Base-by-base conservation (phyloP, 2,797 vertebrate genomes). In the Eulemur rubriventer region DNA sequence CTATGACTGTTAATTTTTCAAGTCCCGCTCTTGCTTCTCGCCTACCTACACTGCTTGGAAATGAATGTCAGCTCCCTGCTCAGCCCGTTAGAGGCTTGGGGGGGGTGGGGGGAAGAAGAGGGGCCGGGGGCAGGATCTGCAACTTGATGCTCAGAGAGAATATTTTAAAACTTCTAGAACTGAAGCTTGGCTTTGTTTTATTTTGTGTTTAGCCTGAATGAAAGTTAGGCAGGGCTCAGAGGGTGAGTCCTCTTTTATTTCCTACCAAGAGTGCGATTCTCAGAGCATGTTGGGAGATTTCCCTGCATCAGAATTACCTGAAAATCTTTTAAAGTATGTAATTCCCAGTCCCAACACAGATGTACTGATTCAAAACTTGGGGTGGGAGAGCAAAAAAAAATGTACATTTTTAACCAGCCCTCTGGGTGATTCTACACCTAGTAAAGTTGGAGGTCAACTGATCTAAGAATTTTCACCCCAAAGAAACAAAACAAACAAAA, bases 1-100 rank as follows among this genome's bases (percentile, higher is more conserved):
- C 86, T 81, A 48, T 70, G 97, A 95, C 95, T 97, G 86, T 89
- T 98, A 96, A 97, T 98, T 97, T 97, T 97, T 91, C 96, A 95
- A 87, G 87, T 46, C 91, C 72, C 14, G 30, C 17, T 96, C 89
- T 94, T 94, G 89, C 94, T 96, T 98, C 97, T 84, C 88, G 52
- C 59, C 81, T 86, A 75, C 80, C 78, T 70, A 81, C 94, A 95
- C 41, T 70, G 73, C 86, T 88, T 95, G 76, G 57, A 98, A 98
- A 94, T 41, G 11, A 97, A 24, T 73, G 93, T 69, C 89, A 90
- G 1, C 48, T 89, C 57, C 38, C 92, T 81, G 22, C 80, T 96
- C 43, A 2, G 9, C 92, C 24, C 16, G 70, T 80, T 75, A 75
- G 75, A 88, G 55, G 73, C 17, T 16, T 95, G 33, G 24, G 24